These are phyloP conservation scores for Nezara viridula DNA, from an alignment of 2,888 invertebrate species.

Conservation along the genomic window DNA sequence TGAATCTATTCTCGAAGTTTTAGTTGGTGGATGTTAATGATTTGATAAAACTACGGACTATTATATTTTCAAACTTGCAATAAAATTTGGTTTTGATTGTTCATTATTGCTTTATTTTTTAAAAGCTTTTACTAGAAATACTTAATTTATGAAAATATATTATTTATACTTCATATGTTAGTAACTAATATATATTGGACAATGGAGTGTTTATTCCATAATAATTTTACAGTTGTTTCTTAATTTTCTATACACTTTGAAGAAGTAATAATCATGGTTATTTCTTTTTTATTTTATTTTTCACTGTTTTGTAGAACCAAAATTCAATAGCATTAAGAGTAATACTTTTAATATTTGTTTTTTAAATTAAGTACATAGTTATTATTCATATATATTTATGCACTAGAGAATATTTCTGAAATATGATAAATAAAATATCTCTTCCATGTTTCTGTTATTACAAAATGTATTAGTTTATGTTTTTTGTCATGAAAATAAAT, in stretches of 20 bases:
- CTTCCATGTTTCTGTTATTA: not conserved
- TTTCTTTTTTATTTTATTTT: not conserved
- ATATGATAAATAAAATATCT: not conserved
- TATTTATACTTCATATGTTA: not conserved
- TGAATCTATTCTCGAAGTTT: no score
- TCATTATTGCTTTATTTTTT: not conserved
- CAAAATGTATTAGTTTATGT: not conserved
- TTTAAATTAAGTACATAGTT: not conserved
- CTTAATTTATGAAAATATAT: not conserved
- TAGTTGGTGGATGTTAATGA: no score
- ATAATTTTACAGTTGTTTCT: not conserved
- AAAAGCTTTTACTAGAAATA: not conserved
- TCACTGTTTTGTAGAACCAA: not conserved
- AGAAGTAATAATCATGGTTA: not conserved
- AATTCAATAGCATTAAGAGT: not conserved
- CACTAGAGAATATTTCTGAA: conserved; percentile 5
- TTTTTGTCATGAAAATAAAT: no score
- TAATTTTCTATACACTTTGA: not conserved
- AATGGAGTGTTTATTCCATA: not conserved
- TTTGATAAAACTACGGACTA: no score
- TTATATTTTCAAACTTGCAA: no score
- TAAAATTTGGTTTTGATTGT: no score
- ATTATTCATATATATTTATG: not conserved
- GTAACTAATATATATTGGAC: not conserved
- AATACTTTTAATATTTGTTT: not conserved